A percentile compares a stretch with the other conserved stretches of the same genome.
These are phyloP conservation scores for Crocuta crocuta DNA, from an alignment of 2,113 vertebrate species.

Conservation along the genomic window DNA sequence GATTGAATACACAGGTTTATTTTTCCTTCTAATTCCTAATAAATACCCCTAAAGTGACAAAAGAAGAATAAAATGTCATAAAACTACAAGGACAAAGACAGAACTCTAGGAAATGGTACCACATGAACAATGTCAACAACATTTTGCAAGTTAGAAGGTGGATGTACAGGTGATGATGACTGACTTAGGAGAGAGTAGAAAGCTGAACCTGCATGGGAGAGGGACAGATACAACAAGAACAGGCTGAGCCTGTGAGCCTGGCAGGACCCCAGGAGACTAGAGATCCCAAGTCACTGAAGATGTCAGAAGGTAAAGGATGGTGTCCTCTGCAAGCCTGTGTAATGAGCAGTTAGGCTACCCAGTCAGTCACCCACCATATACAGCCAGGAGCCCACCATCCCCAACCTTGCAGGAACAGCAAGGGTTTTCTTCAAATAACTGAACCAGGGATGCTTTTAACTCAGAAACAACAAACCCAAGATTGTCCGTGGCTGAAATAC, in stretches of 20 bases:
- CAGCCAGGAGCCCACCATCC: neutral
- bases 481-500: neutral
- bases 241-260: neutral
- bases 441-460: neutral
- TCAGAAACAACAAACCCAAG: neutral
- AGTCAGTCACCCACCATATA: neutral
- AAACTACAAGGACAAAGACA: neutral
- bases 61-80: neutral
- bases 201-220: neutral
- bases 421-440: neutral
- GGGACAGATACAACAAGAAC: neutral
- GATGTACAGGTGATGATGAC: neutral
- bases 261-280: neutral
- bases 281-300: neutral
- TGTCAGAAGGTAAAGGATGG: neutral
- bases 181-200: neutral
- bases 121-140: neutral
- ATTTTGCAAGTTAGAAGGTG: neutral
- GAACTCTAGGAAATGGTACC: neutral
- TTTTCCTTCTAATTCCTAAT: neutral
- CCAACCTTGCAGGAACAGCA: neutral
- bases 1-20: neutral
- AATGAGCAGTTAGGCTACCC: neutral
- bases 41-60: neutral
- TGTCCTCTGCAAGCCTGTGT: neutral